Conservation (phyloP, 2,797 vertebrate species). For the Dryobates pubescens region DNA sequence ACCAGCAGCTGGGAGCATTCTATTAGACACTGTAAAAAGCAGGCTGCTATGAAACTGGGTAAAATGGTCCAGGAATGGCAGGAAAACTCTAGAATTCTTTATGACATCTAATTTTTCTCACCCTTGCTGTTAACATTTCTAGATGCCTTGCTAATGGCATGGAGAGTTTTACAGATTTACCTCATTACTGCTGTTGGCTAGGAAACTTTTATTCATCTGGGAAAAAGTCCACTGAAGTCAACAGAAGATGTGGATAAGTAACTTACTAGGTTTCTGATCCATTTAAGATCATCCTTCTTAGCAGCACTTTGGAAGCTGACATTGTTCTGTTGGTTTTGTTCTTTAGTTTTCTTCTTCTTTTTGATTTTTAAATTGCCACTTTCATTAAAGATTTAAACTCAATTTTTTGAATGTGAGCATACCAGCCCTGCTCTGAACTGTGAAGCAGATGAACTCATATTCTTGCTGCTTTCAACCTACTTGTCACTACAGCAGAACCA, state of each 20-base stretch:
- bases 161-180: not conserved
- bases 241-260: not conserved
- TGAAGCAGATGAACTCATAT: not conserved
- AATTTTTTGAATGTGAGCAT: accelerated
- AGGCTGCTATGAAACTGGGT: not conserved
- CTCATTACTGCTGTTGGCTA: not conserved
- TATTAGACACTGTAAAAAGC: not conserved
- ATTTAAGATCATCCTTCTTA: not conserved
- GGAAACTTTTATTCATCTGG: not conserved
- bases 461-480: not conserved
- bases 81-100: not conserved
- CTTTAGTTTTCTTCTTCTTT: not conserved
- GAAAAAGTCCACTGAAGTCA: not conserved
- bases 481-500: not conserved
- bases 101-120: not conserved
- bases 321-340: not conserved
- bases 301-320: not conserved
- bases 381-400: not conserved
- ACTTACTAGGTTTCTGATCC: not conserved
- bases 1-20: not conserved
- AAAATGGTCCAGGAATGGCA: not conserved
- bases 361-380: not conserved
- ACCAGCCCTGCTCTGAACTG: not conserved
- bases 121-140: not conserved
- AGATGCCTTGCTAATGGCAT: not conserved